Percentiles rank a stretch among this genome's conserved stretches.
Conservation (phyloP, 2,113 vertebrate species). For the Morone chrysops region DNA sequence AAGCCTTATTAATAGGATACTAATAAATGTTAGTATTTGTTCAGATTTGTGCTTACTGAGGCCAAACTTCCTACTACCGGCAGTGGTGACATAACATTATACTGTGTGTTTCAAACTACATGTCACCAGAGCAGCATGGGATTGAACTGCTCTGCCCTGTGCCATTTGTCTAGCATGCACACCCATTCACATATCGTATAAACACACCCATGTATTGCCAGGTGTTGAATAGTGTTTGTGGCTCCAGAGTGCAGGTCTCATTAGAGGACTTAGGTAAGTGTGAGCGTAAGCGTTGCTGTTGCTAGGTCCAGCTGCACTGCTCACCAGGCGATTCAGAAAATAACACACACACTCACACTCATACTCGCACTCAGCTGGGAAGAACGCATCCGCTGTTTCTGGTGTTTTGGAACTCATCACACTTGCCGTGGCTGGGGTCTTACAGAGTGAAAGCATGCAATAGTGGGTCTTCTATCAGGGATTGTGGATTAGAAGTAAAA, state of each 20-base stretch:
- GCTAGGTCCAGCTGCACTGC: conserved; percentile 50
- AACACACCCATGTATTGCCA: conserved; percentile 49
- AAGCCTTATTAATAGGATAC: background rate
- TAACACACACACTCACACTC: background rate
- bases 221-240: conserved; percentile 46
- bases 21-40: conserved; percentile 19
- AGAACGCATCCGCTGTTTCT: background rate
- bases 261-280: conserved; percentile 78
- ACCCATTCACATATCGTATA: conserved; percentile 10
- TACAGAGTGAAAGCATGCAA: background rate
- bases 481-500: background rate
- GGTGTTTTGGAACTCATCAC: conserved; percentile 5
- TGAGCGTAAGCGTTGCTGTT: conserved; percentile 49
- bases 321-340: conserved; percentile 18
- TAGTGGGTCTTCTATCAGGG: background rate
- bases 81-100: conserved; percentile 4
- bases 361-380: conserved; percentile 8
- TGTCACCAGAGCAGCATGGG: conserved; percentile 25
- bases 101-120: conserved; percentile 20
- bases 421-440: background rate
- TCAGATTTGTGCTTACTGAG: conserved; percentile 10
- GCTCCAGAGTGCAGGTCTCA: conserved; percentile 55
- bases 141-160: conserved; percentile 20
- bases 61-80: background rate
- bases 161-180: conserved; percentile 20